Base-by-base conservation (phyloP, 2,888 invertebrate species). In the Scaptomyza polygonia region DNA sequence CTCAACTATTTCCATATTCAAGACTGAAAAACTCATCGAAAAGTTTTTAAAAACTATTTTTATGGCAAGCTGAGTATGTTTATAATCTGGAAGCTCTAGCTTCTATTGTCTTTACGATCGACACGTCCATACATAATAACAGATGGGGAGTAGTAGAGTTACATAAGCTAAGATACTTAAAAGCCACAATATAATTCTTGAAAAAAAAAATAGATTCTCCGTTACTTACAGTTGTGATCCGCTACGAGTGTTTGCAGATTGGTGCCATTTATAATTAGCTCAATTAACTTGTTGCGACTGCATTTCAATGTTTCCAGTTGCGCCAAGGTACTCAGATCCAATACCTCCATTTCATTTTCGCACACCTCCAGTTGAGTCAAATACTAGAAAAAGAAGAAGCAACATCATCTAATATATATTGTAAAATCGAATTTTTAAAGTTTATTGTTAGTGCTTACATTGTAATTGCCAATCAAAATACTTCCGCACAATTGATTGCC, bases 401-500 rank as follows among this genome's bases (percentile, higher is more conserved):
- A 44, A 7, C 7, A 43, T 11, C 5, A 6, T 9, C 5, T 21
- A 18, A 18, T 11, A 16, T n/a, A n/a, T n/a, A n/a, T n/a, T n/a
- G n/a, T n/a, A n/a, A n/a, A n/a, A n/a, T n/a, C n/a, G n/a, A n/a
- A n/a, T n/a, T n/a, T n/a, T n/a, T n/a, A n/a, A n/a, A n/a, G n/a
- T n/a, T n/a, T n/a, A n/a, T n/a, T n/a, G n/a, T n/a, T n/a, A n/a
- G n/a, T n/a, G 52, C 93, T 93, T 93, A 96, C 96, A 90, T 96
- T 96, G 91, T 96, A 96, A 91, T 96, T 96, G 58, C 96, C 96
- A 53, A 97, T 94, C 77, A 96, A 95, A 71, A 97, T 96, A 92
- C 95, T 96, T 59, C 96, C 96, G 91, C 96, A 96, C 29, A 96
- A 92, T 72, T 95, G 94, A 91, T 96, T 96, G 71, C 95, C 94